Conservation (phyloP, 2,888 invertebrate species). For the Ceramica pisi region DNA sequence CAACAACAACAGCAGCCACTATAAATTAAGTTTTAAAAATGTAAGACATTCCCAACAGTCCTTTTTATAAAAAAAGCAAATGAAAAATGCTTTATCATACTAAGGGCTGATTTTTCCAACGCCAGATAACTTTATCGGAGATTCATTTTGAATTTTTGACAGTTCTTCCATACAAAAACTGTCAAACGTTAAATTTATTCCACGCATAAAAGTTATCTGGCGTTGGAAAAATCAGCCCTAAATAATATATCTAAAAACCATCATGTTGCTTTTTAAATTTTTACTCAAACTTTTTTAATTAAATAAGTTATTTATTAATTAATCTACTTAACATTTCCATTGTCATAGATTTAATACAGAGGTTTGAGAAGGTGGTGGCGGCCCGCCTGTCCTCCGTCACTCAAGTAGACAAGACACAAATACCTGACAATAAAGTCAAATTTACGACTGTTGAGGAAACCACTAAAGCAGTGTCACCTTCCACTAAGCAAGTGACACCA, state of each 20-base stretch:
- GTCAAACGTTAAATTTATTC: no score
- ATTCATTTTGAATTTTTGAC: no score
- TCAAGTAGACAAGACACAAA: constrained; percentile 54
- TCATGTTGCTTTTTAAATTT: neutral
- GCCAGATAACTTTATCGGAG: no score
- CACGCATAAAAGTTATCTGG: no score
- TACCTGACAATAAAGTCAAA: constrained; percentile 59
- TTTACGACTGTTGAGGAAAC: constrained; percentile 71
- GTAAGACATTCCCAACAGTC: neutral
- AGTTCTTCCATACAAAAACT: no score
- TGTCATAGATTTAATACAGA: constrained; percentile 79
- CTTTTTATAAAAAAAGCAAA: neutral
- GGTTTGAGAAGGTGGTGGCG: constrained; percentile 80
- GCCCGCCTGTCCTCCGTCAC: constrained; percentile 69
- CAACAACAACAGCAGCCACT: no score
- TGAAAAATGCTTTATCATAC: neutral
- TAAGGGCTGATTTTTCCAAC: no score
- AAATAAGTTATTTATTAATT: neutral
- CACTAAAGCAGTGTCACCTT: neutral
- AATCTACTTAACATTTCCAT: neutral
- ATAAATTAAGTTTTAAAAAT: neutral
- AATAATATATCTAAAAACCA: neutral
- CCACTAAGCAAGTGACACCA: constrained; percentile 18
- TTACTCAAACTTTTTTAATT: neutral
- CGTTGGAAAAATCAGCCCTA: no score